These are phyloP conservation scores for Tilapia sparmanii DNA, from an alignment of 2,113 vertebrate genomes.

Conservation along the genomic window DNA sequence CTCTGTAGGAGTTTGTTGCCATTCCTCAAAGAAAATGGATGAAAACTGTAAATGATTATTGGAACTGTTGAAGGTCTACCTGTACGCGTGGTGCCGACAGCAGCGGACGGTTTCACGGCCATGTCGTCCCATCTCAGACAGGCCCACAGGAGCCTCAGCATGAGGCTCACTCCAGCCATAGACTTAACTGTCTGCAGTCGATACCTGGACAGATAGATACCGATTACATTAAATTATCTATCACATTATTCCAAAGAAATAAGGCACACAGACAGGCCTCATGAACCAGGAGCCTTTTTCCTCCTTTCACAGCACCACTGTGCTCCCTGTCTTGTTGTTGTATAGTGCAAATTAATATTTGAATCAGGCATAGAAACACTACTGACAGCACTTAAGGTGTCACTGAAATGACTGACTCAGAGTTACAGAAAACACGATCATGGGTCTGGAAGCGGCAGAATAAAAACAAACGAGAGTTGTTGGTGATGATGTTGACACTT, in stretches of 20 bases:
- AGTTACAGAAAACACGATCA: neutral
- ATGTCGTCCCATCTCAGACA: slow-evolving; percentile 97
- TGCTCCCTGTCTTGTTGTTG: neutral
- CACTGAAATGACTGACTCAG: neutral
- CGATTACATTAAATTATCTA: neutral
- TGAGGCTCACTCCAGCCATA: slow-evolving; percentile 92
- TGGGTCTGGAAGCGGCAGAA: neutral
- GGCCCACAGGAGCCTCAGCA: slow-evolving; percentile 93
- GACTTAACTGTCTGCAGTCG: slow-evolving; percentile 95
- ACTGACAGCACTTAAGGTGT: neutral
- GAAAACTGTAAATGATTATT: neutral
- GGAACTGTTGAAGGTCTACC: slow-evolving; percentile 64
- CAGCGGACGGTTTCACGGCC: slow-evolving; percentile 93
- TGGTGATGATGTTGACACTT: neutral
- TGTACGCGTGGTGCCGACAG: slow-evolving; percentile 90
- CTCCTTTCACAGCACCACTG: neutral
- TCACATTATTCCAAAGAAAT: neutral
- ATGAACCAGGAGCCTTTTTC: neutral
- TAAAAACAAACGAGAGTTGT: neutral
- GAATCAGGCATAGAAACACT: neutral
- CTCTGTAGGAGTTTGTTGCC: neutral
- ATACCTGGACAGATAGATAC: slow-evolving; percentile 71
- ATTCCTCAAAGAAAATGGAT: neutral
- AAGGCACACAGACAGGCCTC: neutral
- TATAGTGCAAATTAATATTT: neutral